Percentiles rank a stretch among this genome's conserved stretches.
phyloP scores from a whole-genome alignment of 2,888 invertebrate species.

The Drosophila cognata region DNA sequence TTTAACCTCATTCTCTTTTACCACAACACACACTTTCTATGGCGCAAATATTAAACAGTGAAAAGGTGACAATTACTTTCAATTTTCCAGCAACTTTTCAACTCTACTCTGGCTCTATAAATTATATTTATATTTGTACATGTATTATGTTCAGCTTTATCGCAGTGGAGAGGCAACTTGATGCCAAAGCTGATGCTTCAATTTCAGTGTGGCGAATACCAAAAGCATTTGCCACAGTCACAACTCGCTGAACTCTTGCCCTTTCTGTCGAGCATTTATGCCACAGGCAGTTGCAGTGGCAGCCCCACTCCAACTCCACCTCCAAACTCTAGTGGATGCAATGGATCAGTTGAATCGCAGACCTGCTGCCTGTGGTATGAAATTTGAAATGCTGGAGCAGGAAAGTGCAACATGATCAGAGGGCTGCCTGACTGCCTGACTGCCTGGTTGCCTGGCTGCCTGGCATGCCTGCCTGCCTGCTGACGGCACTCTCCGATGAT shows the following conservation, averaged over 20 bases:
- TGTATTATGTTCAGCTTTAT: constrained; percentile 19
- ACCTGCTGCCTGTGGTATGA: constrained; percentile 55
- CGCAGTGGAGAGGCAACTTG: constrained; percentile 41
- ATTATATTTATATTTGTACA: constrained; percentile 12
- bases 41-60: constrained; percentile 27
- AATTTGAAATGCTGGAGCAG: constrained; percentile 63
- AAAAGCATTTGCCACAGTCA: constrained; percentile 66
- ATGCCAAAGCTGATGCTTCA: constrained; percentile 58
- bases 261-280: constrained; percentile 77
- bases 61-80: constrained; percentile 77
- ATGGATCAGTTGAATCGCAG: constrained; percentile 23
- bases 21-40: constrained; percentile 53
- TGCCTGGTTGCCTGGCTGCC: not conserved
- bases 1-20: constrained; percentile 19
- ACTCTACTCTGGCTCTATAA: constrained; percentile 24
- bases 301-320: constrained; percentile 16
- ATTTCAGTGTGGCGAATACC: constrained; percentile 51
- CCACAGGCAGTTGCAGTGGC: constrained; percentile 56
- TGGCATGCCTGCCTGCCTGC: constrained; percentile 11
- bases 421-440: constrained; percentile 16
- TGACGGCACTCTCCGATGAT: constrained; percentile 54
- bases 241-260: constrained; percentile 77
- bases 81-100: constrained; percentile 58
- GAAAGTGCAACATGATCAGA: constrained; percentile 75
- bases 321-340: constrained; percentile 5